Base-by-base conservation (phyloP, 2,113 vertebrate species). In the Alaudala cheleensis region DNA sequence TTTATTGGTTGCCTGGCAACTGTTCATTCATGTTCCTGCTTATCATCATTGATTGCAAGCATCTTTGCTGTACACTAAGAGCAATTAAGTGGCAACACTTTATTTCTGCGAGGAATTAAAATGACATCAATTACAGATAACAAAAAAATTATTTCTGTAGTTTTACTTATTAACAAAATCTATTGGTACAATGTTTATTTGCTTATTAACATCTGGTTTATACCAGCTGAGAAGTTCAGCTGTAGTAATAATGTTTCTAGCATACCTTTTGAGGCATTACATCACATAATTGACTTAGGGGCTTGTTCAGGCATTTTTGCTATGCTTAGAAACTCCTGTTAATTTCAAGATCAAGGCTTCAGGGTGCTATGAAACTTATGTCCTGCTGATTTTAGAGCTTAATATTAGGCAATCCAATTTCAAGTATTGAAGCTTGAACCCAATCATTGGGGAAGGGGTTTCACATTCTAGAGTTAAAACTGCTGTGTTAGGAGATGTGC, bases 1-100 rank as follows among this genome's bases (percentile, higher is more conserved):
- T 93, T 85, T 95, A 92, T 91, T 89, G 60, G 95, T 97, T 91
- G 94, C 86, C 64, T 81, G 70, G 96, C 90, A 96, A 96, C 77
- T 92, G 47, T 86, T 96, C 95, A 96, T 96, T 96, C 92, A 95
- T 85, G 40, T 80, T 92, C 33, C 39, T 94, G 90, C 86, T 81
- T 83, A 87, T 95, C 74, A 72, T 44, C 84, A 65, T 97, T 95
- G 88, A 88, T 81, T 96, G 86, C 67, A 95, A 93, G 54, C 88
- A 78, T 94, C 73, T 95, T 86, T 91, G 70, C 71, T 93, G 15
- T 89, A 94, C 42, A 88, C 49, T 87, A 90, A 92, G 80, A 89
- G 70, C 81, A 94, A 90, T 95, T 96, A 95, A 94, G 80, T 86
- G 74, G 65, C 82, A 92, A 79, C 77, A 88, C 8, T 58, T 92